Base-by-base conservation (phyloP, 2,113 vertebrate species). In the Epinephelus moara region DNA sequence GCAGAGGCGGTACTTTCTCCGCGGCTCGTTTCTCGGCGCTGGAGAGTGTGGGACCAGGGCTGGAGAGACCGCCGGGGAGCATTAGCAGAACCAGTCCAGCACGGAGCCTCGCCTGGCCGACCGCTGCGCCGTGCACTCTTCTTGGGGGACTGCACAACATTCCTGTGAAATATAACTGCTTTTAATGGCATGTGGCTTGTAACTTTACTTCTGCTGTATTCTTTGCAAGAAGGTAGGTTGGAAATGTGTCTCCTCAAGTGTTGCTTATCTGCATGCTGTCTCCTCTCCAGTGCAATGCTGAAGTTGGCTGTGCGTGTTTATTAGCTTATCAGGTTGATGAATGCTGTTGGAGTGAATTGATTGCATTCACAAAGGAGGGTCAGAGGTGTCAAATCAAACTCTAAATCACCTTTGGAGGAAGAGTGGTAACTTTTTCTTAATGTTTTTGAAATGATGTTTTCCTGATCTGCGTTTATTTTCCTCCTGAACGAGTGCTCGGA, bases 151-250 rank as follows among this genome's bases (percentile, higher is more conserved):
- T 96, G 96, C 96, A 96, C 96, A 95, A 93, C 95, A 97, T 96
- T 96, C 96, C 96, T 95, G 95, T 96, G 96, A 96, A 97, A 96
- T 95, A 94, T 87, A 95, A 96, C 95, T 96, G 96, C 97, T 97
- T 95, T 97, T 96, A 97, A 98, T 99, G 98, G 98, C 97, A 99
- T 99, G 98, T 99, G 97, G 98, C 97, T 98, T 97, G 97, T 98
- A 97, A 99, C 97, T 98, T 96, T 98, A 96, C 94, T 98, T 96
- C 97, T 99, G 96, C 97, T 99, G 96, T 98, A 97, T 97, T 97
- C 97, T 96, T 96, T 97, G 93, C 97, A 95, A 96, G 95, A 97
- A 98, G 97, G 98, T 98, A 97, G 61, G 95, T 93, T 77, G 72
- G 49, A 70, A 68, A 76, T 55, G 30, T 64, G 25, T 81, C 21